Percentiles rank a stretch among this genome's conserved stretches.
Evolutionary conservation across 2,888 invertebrate species (phyloP).

Genomic region (Endotricha flammealis): DNA sequence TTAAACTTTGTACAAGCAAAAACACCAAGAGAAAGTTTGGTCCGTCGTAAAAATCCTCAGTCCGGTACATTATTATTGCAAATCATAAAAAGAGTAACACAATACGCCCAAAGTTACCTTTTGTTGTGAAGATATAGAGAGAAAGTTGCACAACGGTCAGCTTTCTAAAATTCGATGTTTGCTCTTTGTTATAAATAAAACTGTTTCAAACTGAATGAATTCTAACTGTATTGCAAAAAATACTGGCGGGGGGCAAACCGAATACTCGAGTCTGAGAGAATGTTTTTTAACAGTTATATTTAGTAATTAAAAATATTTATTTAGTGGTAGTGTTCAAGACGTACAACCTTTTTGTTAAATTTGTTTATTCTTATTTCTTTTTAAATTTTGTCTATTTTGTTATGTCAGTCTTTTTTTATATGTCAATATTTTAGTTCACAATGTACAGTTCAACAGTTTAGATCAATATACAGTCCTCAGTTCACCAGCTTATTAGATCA

Average conservation of each 20-base stretch:
- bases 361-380: too few species aligned
- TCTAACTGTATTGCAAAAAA: constrained; percentile 31
- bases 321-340: too few species aligned
- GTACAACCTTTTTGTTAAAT: too few species aligned
- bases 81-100: constrained; percentile 46
- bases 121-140: constrained; percentile 66
- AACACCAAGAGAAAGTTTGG: constrained; percentile 39
- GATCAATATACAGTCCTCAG: too few species aligned
- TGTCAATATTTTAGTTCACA: too few species aligned
- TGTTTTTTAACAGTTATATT: too few species aligned
- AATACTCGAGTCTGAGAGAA: constrained; percentile 1
- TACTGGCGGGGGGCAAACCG: constrained; percentile 21
- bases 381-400: too few species aligned
- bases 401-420: too few species aligned
- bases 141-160: constrained; percentile 72
- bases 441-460: too few species aligned
- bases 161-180: constrained; percentile 64
- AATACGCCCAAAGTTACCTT: constrained; percentile 54
- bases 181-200: constrained; percentile 34
- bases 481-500: too few species aligned
- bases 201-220: constrained; percentile 31
- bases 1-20: constrained; percentile 34
- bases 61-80: constrained; percentile 36
- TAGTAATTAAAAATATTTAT: too few species aligned
- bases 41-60: constrained; percentile 28